Evolutionary conservation across 1,140 invertebrate genomes (phyloP).

Genomic region (Penaeus vannamei): DNA sequence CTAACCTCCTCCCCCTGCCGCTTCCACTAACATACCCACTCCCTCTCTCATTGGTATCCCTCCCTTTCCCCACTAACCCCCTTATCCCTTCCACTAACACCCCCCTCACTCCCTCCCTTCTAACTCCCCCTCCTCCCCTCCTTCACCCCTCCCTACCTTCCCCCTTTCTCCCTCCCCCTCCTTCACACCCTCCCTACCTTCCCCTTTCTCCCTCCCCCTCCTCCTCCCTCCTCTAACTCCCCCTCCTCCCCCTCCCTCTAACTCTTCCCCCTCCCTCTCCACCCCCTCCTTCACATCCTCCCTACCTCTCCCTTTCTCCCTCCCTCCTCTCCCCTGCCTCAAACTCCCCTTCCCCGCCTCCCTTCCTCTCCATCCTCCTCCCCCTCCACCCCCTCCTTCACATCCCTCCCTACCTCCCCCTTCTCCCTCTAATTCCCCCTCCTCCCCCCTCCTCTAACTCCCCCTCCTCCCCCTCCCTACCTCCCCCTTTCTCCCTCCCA

Average conservation of each 20-base stretch:
- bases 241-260: neutral
- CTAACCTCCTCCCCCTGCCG: no score
- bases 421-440: no score
- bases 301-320: no score
- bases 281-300: neutral
- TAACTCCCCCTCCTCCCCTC: neutral
- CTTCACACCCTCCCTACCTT: neutral
- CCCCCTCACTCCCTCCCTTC: neutral
- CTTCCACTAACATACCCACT: no score
- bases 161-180: conserved; percentile 24
- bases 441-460: neutral
- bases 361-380: no score
- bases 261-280: conserved; percentile 21
- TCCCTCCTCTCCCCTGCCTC: neutral
- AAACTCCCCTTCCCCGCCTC: neutral
- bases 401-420: no score
- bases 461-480: neutral
- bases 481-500: conserved; percentile 23
- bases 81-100: no score
- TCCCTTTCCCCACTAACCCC: no score
- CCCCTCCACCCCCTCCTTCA: no score
- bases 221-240: neutral
- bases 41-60: no score
- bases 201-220: no score
- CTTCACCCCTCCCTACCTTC: neutral